Conservation (phyloP, 53 echinoderm and acorn worm species). For the Henricia sp. region DNA sequence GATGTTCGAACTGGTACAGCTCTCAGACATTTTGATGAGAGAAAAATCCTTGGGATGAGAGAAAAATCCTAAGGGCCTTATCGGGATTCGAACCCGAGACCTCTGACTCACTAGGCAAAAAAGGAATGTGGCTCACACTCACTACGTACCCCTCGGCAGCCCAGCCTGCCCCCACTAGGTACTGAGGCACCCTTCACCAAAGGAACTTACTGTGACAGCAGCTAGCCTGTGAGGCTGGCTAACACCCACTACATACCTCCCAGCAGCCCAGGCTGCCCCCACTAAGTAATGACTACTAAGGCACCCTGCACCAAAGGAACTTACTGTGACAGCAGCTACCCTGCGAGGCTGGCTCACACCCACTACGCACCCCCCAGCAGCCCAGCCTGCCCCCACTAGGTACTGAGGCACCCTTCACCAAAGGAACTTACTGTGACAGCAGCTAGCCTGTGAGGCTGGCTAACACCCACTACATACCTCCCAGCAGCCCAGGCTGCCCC, state of each 20-base stretch:
- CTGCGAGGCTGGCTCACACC: constrained; percentile 82
- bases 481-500: neutral
- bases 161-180: too few relatives aligned
- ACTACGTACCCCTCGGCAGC: neutral
- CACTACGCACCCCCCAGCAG: constrained; percentile 68
- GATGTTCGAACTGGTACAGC: too few relatives aligned
- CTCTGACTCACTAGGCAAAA: too few relatives aligned
- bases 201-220: neutral
- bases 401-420: constrained; percentile 86
- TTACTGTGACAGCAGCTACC: constrained; percentile 81
- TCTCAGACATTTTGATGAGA: too few relatives aligned
- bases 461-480: constrained; percentile 65
- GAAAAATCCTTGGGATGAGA: too few relatives aligned
- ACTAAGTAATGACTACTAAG: constrained; percentile 84
- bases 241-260: constrained; percentile 52
- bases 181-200: neutral
- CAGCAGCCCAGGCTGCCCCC: constrained; percentile 81
- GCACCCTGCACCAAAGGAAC: too few relatives aligned
- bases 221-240: constrained; percentile 89
- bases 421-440: constrained; percentile 84
- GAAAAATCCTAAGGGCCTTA: too few relatives aligned
- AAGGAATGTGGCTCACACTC: too few relatives aligned
- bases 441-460: constrained; percentile 79
- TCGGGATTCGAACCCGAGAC: too few relatives aligned
- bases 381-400: constrained; percentile 90